A percentile compares a stretch with the other conserved stretches of the same genome.
phyloP scores from a whole-genome alignment of 2,113 vertebrate genomes.

The Casuarius casuarius region DNA sequence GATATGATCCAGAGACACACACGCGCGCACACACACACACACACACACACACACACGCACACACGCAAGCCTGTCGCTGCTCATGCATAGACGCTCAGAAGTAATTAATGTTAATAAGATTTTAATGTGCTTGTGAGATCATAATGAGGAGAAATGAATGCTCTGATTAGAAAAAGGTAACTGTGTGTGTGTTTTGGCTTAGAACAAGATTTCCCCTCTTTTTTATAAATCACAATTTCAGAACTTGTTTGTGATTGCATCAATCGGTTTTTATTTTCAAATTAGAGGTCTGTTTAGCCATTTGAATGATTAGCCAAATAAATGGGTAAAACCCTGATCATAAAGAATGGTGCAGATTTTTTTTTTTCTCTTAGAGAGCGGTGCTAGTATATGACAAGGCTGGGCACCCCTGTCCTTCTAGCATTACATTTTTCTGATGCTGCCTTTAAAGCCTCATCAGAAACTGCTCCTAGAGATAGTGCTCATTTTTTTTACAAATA shows the following conservation, averaged over 20 bases:
- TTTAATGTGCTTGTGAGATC: constrained; percentile 91
- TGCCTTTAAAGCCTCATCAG: constrained; percentile 62
- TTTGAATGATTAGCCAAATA: constrained; percentile 85
- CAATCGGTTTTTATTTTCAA: constrained; percentile 84
- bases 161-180: constrained; percentile 90
- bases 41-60: constrained; percentile 37
- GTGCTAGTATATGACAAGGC: constrained; percentile 51
- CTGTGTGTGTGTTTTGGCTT: constrained; percentile 87
- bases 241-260: constrained; percentile 87
- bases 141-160: constrained; percentile 90
- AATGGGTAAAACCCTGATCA: constrained; percentile 79
- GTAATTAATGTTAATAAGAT: constrained; percentile 92
- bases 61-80: constrained; percentile 78
- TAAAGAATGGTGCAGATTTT: constrained; percentile 70
- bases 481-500: constrained; percentile 68
- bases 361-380: constrained; percentile 65
- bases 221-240: constrained; percentile 87
- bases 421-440: constrained; percentile 56
- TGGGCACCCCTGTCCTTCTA: constrained; percentile 67
- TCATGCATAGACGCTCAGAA: constrained; percentile 87
- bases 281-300: constrained; percentile 86
- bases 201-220: constrained; percentile 84
- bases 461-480: constrained; percentile 54
- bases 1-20: constrained; percentile 83
- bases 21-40: constrained; percentile 43